Evolutionary conservation across 2,113 vertebrate species (phyloP).

Genomic region (Mesocricetus auratus): DNA sequence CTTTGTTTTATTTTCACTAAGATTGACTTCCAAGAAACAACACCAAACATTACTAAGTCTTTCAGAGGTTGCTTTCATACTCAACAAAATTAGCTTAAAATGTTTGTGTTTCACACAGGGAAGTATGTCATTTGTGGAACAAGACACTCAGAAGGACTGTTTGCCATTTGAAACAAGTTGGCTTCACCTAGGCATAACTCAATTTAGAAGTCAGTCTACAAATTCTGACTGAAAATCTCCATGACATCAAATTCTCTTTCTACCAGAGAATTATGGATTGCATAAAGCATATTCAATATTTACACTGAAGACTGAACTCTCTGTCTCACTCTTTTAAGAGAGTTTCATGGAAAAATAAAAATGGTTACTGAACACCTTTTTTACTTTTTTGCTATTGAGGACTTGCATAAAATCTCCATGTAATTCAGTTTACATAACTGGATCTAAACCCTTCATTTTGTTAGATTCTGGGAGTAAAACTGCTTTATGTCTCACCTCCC

Average conservation of each 20-base stretch:
- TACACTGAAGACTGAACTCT: background rate
- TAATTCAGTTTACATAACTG: conserved; percentile 37
- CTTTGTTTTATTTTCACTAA: conserved; percentile 23
- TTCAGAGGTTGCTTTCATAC: background rate
- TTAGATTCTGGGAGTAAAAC: conserved; percentile 1
- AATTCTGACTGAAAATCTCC: background rate
- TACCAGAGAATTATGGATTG: background rate
- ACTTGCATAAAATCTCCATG: background rate
- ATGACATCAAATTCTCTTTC: background rate
- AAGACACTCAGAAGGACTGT: background rate
- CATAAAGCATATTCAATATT: background rate
- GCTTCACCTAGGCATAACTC: background rate
- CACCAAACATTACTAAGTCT: background rate
- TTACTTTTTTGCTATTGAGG: background rate
- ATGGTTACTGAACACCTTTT: background rate
- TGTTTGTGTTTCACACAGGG: background rate
- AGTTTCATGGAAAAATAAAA: background rate
- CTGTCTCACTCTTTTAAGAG: background rate
- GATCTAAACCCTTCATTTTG: background rate
- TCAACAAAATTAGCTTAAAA: background rate
- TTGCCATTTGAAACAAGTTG: background rate
- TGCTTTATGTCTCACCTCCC: background rate
- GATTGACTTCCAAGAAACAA: background rate
- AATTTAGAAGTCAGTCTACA: background rate
- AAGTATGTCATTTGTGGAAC: background rate